Evolutionary conservation across 2,888 invertebrate genomes (phyloP), one percentile per base, ranked within the genome.

Genomic region (Chaetogeoica ovagalla): DNA sequence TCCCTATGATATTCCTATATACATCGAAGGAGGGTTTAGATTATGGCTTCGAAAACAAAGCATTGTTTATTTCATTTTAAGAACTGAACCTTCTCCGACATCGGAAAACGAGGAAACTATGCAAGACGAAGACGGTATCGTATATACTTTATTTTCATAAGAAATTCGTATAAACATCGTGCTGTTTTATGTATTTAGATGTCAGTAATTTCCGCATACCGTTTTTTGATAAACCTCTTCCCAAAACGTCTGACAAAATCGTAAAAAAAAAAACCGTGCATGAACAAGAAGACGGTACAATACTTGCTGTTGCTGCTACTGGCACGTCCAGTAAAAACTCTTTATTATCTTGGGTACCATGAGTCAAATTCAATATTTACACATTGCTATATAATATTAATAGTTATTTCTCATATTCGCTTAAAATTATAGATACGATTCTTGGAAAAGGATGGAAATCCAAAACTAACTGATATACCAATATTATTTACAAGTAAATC

Each of bases 301-400:
- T 97, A 84, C 90, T 95, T 83, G 93, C 92, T 13, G 89, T 96
- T 73, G 96, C 96, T 87, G 95, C 95, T 43, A 97, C 97, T 81
- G 97, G 97, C 73, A 93, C 94, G 15, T 94, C 94, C 21, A 92
- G 93, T 81, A 91, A 94, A 87, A 96, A 97, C 87, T 97, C 97
- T 0, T 87, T 98, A 11, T 87, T 97, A n/a, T 95, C 96, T 0
- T 98, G 94, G 96, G 91, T 97, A 79, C 30, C 2, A 30, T 19
- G 17, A 66, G 17, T 37, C 15, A 19, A 30, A 59, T 74, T 57
- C 52, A 52, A 55, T 19, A 19, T 55, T 55, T 55, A 15, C 15
- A 1, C 19, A 37, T 43, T 13, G 21, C 15, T 17, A 55, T 19
- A 9, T 19, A 37, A n/a, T 30, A 66, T 19, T 37, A 9, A 13